phyloP scores from a whole-genome alignment of 2,888 invertebrate genomes.

The Drosophila tripunctata region DNA sequence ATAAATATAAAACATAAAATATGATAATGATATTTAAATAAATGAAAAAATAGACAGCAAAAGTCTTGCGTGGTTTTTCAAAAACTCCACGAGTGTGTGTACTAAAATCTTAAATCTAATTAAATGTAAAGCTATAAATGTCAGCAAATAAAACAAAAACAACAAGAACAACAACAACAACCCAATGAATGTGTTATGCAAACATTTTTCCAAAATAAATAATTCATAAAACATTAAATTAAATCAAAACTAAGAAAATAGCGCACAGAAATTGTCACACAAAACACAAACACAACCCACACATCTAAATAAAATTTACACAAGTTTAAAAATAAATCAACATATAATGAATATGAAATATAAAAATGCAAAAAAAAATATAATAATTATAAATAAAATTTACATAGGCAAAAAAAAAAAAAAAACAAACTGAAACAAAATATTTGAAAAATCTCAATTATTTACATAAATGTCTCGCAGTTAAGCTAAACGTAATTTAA shows the following conservation, averaged over 20 bases:
- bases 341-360: constrained; percentile 26
- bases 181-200: constrained; percentile 52
- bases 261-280: constrained; percentile 63
- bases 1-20: constrained; percentile 46
- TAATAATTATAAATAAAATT: constrained; percentile 69
- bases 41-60: constrained; percentile 29
- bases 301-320: constrained; percentile 75
- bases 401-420: constrained; percentile 65
- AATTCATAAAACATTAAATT: constrained; percentile 23
- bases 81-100: constrained; percentile 75
- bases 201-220: constrained; percentile 45
- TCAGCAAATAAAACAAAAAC: constrained; percentile 15
- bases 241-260: constrained; percentile 9
- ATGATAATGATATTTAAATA: constrained; percentile 32
- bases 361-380: constrained; percentile 23
- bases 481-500: constrained; percentile 74
- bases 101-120: constrained; percentile 49
- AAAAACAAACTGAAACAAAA: constrained; percentile 35
- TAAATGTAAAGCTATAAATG: constrained; percentile 54
- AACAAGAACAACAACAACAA: constrained; percentile 8
- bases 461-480: constrained; percentile 80
- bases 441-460: constrained; percentile 77
- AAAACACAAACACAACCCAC: constrained; percentile 31
- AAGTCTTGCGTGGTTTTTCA: constrained; percentile 68
- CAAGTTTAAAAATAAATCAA: constrained; percentile 17